phyloP scores from a whole-genome alignment of 2,797 vertebrate genomes.

The Phoebastria nigripes region DNA sequence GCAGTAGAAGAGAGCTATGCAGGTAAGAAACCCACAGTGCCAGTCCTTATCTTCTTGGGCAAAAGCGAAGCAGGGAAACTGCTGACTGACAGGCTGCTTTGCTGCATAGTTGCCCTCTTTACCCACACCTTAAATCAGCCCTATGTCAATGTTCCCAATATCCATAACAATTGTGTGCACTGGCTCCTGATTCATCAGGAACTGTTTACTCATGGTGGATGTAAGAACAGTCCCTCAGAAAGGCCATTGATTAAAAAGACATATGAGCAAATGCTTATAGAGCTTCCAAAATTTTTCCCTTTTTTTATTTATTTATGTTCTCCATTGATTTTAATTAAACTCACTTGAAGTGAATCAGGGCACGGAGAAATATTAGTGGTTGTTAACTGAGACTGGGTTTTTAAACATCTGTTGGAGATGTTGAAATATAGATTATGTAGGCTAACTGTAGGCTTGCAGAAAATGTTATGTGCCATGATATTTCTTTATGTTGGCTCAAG shows the following conservation, averaged over 20 bases:
- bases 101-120: neutral
- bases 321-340: neutral
- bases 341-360: neutral
- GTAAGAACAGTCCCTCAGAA: neutral
- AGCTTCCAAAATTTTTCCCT: neutral
- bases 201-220: neutral
- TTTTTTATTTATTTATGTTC: neutral
- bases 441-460: neutral
- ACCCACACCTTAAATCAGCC: neutral
- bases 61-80: neutral
- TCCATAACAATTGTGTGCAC: fast-evolving
- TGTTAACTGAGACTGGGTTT: neutral
- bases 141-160: neutral
- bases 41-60: neutral
- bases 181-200: neutral
- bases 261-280: neutral
- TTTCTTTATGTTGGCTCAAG: neutral
- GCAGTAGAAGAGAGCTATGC: neutral
- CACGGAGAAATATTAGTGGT: neutral
- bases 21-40: neutral
- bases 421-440: neutral
- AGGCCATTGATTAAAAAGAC: neutral
- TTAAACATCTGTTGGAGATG: neutral
- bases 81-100: neutral
- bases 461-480: fast-evolving